Evolutionary conservation across 2,888 invertebrate genomes (phyloP), one percentile per base, ranked within the genome.

Genomic region (Galerucella nymphaeae): DNA sequence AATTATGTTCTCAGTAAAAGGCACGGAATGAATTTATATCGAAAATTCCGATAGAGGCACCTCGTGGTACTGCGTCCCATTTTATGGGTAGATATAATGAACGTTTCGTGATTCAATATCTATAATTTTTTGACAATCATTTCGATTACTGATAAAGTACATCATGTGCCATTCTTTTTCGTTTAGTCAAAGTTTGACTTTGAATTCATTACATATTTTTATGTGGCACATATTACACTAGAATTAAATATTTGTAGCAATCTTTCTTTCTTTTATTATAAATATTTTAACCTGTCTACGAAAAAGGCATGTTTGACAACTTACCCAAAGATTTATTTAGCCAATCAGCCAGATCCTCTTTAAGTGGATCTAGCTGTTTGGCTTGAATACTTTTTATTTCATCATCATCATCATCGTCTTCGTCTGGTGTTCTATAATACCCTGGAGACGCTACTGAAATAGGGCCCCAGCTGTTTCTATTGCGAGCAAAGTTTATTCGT

Each of bases 281-380:
- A 42, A 42, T 11, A 42, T 42, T n/a, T 42, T 30, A 30, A 38
- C n/a, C 5, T 8, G 8, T 50, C 30, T 6, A 9, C 9, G 30
- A 38, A 9, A 23, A 23, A 2, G 23, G 23, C 3, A 23, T 23
- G n/a, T 65, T 38, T 14, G 5, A 48, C 16, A n/a, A 89, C 92
- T 90, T 84, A 95, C 96, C 93, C 77, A 95, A 89, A 70, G 92
- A 93, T 85, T 93, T 94, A 85, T 94, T 94, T 76, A 96, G 92
- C 96, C 96, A 96, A 80, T 95, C 95, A 9, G 95, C 94, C 70
- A 96, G 87, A 86, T 96, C 96, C 84, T 96, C 95, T 86, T 94
- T 94, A 76, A 96, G 88, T 0, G 95, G 95, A 82, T 93, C 91
- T 81, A 96, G 88, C 85, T 94, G 94, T 66, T 93, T 89, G 85